These are phyloP conservation scores for Cossypha caffra DNA, from an alignment of 2,797 vertebrate species.

Conservation along the genomic window DNA sequence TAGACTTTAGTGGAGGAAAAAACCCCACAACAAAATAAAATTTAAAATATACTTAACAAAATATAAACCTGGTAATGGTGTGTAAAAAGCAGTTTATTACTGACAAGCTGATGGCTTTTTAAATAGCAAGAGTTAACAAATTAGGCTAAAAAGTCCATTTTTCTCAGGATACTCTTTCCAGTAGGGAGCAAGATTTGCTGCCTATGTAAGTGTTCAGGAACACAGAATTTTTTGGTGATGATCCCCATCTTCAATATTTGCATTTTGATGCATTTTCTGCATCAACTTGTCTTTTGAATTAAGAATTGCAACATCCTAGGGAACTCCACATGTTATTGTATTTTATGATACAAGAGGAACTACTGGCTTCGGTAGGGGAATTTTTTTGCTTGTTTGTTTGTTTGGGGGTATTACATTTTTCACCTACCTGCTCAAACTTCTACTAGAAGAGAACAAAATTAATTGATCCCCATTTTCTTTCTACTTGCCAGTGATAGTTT, in stretches of 20 bases:
- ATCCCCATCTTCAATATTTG: neutral
- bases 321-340: neutral
- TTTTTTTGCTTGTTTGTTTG: neutral
- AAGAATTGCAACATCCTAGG: neutral
- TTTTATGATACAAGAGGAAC: neutral
- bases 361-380: neutral
- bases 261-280: neutral
- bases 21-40: fast-evolving
- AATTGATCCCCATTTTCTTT: neutral
- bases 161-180: neutral
- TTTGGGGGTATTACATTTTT: neutral
- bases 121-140: fast-evolving
- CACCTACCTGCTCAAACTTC: neutral
- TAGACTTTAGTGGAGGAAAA: fast-evolving
- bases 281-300: neutral
- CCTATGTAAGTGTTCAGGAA: neutral
- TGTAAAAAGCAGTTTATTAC: neutral
- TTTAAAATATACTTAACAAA: neutral
- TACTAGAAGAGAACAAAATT: neutral
- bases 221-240: neutral
- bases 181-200: neutral
- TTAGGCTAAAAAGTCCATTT: neutral
- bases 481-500: neutral
- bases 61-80: neutral
- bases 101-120: neutral